Percentiles rank a stretch among this genome's conserved stretches.
Evolutionary conservation across 92 coral and sea anemone genomes (phyloP).

Genomic region (Porites lobata): DNA sequence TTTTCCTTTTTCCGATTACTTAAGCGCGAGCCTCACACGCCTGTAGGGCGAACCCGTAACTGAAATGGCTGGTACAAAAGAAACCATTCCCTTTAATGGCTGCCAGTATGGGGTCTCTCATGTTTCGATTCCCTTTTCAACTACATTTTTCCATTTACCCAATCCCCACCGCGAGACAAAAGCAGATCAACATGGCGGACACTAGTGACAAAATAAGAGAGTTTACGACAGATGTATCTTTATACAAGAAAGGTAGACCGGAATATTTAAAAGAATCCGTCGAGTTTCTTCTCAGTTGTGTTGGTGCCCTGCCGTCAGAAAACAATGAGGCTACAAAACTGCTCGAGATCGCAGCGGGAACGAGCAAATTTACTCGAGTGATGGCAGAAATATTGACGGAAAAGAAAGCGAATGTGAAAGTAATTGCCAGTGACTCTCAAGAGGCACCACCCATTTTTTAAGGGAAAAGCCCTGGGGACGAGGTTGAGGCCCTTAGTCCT

Average conservation of each 20-base stretch:
- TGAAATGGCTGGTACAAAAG: too few relatives aligned
- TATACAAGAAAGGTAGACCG: slow-evolving; percentile 89
- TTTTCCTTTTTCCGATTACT: slow-evolving; percentile 61
- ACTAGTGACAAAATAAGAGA: slow-evolving; percentile 12
- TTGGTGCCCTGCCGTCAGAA: slow-evolving; percentile 65
- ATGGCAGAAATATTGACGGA: slow-evolving; percentile 61
- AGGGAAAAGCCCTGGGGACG: too few relatives aligned
- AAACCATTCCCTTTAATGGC: too few relatives aligned
- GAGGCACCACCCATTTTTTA: neutral
- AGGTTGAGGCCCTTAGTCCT: too few relatives aligned
- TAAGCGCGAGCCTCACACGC: slow-evolving; percentile 8
- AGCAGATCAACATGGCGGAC: slow-evolving; percentile 55
- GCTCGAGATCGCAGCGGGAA: slow-evolving; percentile 89
- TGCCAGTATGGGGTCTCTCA: too few relatives aligned
- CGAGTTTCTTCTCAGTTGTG: slow-evolving; percentile 74
- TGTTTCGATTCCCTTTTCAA: too few relatives aligned
- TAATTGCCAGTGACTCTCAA: slow-evolving; percentile 81
- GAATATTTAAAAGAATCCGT: slow-evolving; percentile 82
- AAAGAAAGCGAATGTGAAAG: slow-evolving; percentile 47
- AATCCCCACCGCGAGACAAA: too few relatives aligned
- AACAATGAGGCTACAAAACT: slow-evolving; percentile 59
- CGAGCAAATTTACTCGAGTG: slow-evolving; percentile 91
- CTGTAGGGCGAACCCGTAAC: too few relatives aligned
- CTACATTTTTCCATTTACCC: too few relatives aligned
- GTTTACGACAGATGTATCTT: slow-evolving; percentile 59